Percentiles rank a stretch among this genome's conserved stretches.
These are phyloP conservation scores for Apus apus DNA, from an alignment of 2,113 vertebrate species.

Conservation along the genomic window DNA sequence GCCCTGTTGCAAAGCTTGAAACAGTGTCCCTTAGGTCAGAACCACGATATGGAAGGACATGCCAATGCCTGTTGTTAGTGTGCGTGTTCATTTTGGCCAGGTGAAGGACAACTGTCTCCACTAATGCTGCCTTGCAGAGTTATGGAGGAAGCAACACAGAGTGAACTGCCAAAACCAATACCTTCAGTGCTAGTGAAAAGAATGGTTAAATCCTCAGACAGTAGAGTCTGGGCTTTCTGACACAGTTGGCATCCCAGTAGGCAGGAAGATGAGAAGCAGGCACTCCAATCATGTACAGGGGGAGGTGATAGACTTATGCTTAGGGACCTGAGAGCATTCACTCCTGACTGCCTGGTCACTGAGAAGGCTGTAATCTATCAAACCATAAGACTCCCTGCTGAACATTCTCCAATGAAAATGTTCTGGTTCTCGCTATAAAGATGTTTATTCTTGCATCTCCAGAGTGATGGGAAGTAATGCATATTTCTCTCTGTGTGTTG, in stretches of 20 bases:
- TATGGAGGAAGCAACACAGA: neutral
- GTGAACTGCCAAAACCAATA: neutral
- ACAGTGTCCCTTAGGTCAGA: neutral
- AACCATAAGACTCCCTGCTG: neutral
- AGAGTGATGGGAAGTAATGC: neutral
- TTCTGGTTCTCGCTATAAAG: neutral
- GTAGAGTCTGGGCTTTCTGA: neutral
- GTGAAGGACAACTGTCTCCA: neutral
- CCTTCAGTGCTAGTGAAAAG: neutral
- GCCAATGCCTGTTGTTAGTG: neutral
- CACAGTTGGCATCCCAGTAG: neutral
- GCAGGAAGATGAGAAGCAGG: neutral
- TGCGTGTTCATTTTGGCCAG: neutral
- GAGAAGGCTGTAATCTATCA: neutral
- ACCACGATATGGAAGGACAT: neutral
- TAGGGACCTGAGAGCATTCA: neutral
- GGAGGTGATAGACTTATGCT: neutral
- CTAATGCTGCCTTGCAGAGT: neutral
- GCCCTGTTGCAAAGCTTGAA: neutral
- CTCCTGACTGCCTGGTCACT: neutral
- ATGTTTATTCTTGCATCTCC: neutral
- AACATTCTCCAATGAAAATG: neutral
- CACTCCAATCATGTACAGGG: neutral
- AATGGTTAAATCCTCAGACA: neutral
- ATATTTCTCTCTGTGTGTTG: constrained; percentile 3